Evolutionary conservation across 1,140 invertebrate species (phyloP).

Genomic region (Cryptotermes secundus): DNA sequence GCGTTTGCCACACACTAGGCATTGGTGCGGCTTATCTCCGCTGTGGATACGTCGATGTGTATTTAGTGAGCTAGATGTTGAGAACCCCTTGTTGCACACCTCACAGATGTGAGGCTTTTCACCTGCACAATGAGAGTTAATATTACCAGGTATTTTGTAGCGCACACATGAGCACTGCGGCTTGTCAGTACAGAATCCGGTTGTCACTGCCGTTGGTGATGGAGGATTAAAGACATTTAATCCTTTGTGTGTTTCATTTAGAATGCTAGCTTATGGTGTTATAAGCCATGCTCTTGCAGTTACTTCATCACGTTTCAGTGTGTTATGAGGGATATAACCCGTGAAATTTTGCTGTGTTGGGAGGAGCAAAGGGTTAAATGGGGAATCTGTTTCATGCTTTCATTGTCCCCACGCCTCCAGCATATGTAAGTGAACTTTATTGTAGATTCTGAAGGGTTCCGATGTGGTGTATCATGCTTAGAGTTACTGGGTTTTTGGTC

Average conservation of each 20-base stretch:
- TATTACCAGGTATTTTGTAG: not conserved
- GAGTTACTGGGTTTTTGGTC: no score
- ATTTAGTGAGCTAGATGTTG: slow-evolving; percentile 61
- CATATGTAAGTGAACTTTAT: no score
- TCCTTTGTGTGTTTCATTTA: not conserved
- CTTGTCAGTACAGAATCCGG: not conserved
- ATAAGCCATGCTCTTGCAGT: no score
- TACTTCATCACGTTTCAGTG: no score
- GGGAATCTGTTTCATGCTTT: no score
- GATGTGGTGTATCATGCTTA: no score
- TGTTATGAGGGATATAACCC: no score
- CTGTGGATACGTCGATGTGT: slow-evolving; percentile 64
- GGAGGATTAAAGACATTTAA: not conserved
- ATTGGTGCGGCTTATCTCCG: slow-evolving; percentile 67
- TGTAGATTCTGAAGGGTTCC: no score
- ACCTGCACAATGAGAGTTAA: slow-evolving; percentile 43
- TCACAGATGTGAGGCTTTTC: slow-evolving; percentile 66
- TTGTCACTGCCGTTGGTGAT: not conserved
- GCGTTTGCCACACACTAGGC: slow-evolving; percentile 64
- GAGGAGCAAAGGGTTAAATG: no score
- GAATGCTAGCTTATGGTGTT: no score
- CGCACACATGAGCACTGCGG: not conserved
- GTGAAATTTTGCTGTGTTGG: no score
- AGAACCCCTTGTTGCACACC: slow-evolving; percentile 60
- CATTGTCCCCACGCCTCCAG: no score